Base-by-base conservation (phyloP, 2,888 invertebrate genomes). In the Drosophila nr. fundita region DNA sequence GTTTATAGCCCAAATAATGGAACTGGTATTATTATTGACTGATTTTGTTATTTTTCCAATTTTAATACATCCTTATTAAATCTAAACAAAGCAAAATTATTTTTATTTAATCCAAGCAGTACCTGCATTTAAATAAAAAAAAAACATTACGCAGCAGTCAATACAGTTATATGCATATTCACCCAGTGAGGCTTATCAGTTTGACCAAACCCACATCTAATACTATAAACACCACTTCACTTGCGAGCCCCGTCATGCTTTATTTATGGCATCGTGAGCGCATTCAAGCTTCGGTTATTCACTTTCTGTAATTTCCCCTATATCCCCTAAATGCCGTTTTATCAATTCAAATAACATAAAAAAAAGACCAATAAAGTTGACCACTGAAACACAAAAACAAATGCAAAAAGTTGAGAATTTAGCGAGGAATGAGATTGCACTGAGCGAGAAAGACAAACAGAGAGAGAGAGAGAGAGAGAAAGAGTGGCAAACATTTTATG, bases 401-500 rank as follows among this genome's bases (percentile, higher is more conserved):
- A 63, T 55, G 54, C 64, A 49, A 70, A 72, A 59, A n/a, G n/a
- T 52, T n/a, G 29, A 13, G 32, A 59, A 62, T 55, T 53, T 27
- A 21, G 21, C 48, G 36, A 55, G 36, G 30, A 18, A 30, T 36
- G 18, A 32, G 57, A 27, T 21, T 18, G 38, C 50, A 15, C 24
- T 1, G 4, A 27, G 13, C 4, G 13, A 29, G 27, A 27, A 11
- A 4, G 18, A 52, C 6, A 29, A 11, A 49, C 10, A 40, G 24
- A 42, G 11, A 50, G 24, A 49, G 11, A 21, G 30, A 15, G 50
- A 30, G 2, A 11, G 30, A 30, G 30, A 21, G 24, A 27, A 24
- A 21, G 61, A n/a, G 61, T 68, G 76, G 65, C 76, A 77, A 82
- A 82, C 75, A 79, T 84, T 87, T 84, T 85, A 87, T 78, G 69